phyloP scores from a whole-genome alignment of 2,888 invertebrate genomes.

The Cotesia congregata region DNA sequence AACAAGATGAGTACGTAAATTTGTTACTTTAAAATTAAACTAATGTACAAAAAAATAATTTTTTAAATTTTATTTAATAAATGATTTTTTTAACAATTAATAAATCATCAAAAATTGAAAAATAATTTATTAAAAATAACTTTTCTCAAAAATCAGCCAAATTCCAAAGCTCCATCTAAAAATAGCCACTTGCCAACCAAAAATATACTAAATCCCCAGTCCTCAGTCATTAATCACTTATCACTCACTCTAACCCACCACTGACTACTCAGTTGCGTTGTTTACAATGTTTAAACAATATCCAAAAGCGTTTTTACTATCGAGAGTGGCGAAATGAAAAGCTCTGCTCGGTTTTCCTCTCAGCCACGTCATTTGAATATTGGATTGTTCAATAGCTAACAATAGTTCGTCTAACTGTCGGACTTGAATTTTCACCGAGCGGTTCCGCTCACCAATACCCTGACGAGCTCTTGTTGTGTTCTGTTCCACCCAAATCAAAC shows the following conservation, averaged over 20 bases:
- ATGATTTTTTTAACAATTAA: too few species aligned
- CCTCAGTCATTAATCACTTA: not conserved
- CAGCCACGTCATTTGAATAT: conserved; percentile 40
- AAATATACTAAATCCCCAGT: not conserved
- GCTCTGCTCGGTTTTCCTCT: conserved; percentile 24
- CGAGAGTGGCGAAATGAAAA: conserved; percentile 18
- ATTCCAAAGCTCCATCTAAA: too few species aligned
- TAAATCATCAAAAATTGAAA: too few species aligned
- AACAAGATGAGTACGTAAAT: too few species aligned
- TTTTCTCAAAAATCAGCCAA: too few species aligned
- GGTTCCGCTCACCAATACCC: conserved; percentile 21
- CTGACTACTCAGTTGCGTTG: not conserved
- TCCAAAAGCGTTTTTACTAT: not conserved
- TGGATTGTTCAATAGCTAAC: conserved; percentile 37
- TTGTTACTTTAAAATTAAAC: too few species aligned
- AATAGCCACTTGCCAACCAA: too few species aligned
- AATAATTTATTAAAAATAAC: too few species aligned
- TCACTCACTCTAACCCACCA: not conserved
- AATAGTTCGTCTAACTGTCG: conserved; percentile 32
- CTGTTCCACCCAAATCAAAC: not conserved
- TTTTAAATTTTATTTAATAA: too few species aligned
- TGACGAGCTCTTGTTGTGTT: conserved; percentile 29
- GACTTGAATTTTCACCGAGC: conserved; percentile 16
- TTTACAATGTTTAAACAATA: conserved; percentile 12
- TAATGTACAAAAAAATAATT: too few species aligned